Percentiles rank a stretch among this genome's conserved stretches.
Conservation (phyloP, 2,888 invertebrate species). For the Drosophila ezoana region DNA sequence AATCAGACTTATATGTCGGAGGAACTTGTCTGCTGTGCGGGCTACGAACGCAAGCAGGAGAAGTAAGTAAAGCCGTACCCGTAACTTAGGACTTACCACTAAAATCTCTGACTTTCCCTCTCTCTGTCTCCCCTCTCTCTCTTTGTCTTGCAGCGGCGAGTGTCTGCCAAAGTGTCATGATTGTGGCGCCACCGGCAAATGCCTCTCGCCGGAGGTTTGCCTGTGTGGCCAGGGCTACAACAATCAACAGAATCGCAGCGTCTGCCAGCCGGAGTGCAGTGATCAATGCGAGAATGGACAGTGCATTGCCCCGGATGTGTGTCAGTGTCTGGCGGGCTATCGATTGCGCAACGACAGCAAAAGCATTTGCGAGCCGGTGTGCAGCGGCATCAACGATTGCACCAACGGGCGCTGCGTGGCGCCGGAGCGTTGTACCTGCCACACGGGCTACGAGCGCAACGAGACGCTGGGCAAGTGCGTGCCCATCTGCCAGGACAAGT, state of each 20-base stretch:
- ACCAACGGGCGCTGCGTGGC: conserved; percentile 86
- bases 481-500: conserved; percentile 76
- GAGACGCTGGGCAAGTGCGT: conserved; percentile 68
- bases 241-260: conserved; percentile 63
- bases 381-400: conserved; percentile 82
- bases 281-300: conserved; percentile 77
- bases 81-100: not conserved
- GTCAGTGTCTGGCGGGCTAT: conserved; percentile 76
- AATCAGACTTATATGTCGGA: conserved; percentile 70
- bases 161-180: conserved; percentile 82
- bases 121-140: not conserved
- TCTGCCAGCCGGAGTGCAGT: conserved; percentile 75
- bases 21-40: conserved; percentile 81
- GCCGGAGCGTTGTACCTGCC: conserved; percentile 87
- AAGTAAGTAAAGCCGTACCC: conserved; percentile 58
- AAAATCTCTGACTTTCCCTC: not conserved
- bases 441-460: conserved; percentile 84
- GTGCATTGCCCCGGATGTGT: conserved; percentile 79
- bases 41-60: conserved; percentile 65
- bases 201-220: conserved; percentile 78
- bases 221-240: conserved; percentile 75
- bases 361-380: conserved; percentile 79
- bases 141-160: conserved; percentile 38
- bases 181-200: conserved; percentile 77
- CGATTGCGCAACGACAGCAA: conserved; percentile 64